Percentiles rank a stretch among this genome's conserved stretches.
phyloP scores from a whole-genome alignment of 2,888 invertebrate species.

The Resseliella maxima region DNA sequence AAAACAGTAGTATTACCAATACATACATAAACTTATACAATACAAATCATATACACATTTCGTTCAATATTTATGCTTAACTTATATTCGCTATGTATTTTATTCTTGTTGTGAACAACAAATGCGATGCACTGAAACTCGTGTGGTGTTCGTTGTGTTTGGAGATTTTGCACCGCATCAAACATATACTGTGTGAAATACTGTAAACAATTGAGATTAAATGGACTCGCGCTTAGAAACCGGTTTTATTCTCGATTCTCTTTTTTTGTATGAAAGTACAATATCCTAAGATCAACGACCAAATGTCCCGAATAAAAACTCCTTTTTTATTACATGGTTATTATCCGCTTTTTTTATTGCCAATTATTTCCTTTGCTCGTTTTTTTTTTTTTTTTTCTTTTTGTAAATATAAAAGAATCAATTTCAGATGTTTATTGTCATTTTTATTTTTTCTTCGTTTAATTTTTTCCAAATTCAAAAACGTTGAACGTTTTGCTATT shows the following conservation, averaged over 20 bases:
- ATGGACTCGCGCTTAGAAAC: slow-evolving; percentile 1
- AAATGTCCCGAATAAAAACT: background rate
- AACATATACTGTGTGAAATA: background rate
- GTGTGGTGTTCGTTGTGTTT: background rate
- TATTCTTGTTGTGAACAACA: background rate
- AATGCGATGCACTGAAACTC: background rate
- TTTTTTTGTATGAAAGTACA: background rate
- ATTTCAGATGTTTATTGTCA: too few relatives aligned
- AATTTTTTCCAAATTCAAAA: too few relatives aligned
- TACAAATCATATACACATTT: background rate
- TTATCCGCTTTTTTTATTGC: background rate
- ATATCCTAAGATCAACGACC: slow-evolving; percentile 38
- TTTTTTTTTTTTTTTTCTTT: background rate
- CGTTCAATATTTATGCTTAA: background rate
- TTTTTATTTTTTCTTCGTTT: too few relatives aligned
- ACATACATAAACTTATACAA: background rate
- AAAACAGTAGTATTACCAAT: background rate
- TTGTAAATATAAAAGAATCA: too few relatives aligned
- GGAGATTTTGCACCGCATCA: slow-evolving; percentile 4
- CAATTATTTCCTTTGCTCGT: too few relatives aligned
- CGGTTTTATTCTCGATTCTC: background rate
- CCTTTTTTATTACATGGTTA: background rate
- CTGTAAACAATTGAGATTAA: background rate
- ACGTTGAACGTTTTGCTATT: too few relatives aligned
- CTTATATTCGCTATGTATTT: too few relatives aligned